Evolutionary conservation across 2,797 vertebrate genomes (phyloP).

Genomic region (Sebastiscus albofasciatus): DNA sequence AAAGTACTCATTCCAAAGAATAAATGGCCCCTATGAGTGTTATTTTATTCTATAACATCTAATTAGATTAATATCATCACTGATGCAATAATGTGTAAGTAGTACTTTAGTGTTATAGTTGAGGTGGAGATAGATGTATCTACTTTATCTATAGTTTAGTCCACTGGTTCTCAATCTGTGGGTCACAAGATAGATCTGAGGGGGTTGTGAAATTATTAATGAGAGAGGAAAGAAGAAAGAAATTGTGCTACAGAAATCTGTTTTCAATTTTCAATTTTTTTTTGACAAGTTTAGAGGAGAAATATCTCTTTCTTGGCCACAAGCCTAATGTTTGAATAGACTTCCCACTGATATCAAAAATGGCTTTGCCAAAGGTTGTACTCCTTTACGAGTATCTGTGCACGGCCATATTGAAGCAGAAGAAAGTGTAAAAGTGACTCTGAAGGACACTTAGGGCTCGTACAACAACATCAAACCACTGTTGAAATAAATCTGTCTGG

Average conservation of each 20-base stretch:
- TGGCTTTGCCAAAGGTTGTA: neutral
- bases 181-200: neutral
- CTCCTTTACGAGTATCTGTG: neutral
- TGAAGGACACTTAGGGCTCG: neutral
- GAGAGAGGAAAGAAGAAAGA: neutral
- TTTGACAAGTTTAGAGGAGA: neutral
- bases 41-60: neutral
- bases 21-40: neutral
- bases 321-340: neutral
- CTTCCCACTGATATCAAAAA: neutral
- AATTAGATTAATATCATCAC: neutral
- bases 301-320: neutral
- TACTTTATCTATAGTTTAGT: neutral
- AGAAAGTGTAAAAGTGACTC: neutral
- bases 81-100: neutral
- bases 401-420: neutral
- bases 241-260: neutral
- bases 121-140: neutral
- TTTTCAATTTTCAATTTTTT: neutral
- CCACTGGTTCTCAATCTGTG: neutral
- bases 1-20: neutral
- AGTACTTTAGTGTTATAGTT: neutral
- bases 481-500: conserved; percentile 11
- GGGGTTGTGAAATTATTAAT: neutral
- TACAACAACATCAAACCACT: neutral